These are phyloP conservation scores for Drosophila maculinotata DNA, from an alignment of 2,888 invertebrate species.

Conservation along the genomic window DNA sequence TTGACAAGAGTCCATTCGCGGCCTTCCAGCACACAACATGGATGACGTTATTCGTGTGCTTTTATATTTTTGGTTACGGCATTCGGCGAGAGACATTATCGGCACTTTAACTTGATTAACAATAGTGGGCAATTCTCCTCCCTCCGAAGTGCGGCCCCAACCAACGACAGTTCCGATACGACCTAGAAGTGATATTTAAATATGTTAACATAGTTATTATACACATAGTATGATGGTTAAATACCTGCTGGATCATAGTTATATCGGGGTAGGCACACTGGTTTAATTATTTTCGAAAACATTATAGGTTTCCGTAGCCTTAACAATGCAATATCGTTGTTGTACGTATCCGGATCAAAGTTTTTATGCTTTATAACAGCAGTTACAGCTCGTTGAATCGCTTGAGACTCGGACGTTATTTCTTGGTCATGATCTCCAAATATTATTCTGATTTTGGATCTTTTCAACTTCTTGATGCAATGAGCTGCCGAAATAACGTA, in stretches of 20 bases:
- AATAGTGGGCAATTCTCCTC: constrained; percentile 91
- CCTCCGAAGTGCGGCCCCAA: constrained; percentile 94
- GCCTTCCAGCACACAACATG: constrained; percentile 94
- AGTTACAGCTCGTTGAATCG: constrained; percentile 93
- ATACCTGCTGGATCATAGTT: constrained; percentile 87
- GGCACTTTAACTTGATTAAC: constrained; percentile 95
- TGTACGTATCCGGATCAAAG: constrained; percentile 94
- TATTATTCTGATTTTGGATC: constrained; percentile 92
- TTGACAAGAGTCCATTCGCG: constrained; percentile 93
- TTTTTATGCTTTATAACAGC: constrained; percentile 92
- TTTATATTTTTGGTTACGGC: constrained; percentile 93
- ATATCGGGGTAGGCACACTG: constrained; percentile 90
- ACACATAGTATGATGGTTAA: constrained; percentile 32
- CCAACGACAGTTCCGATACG: constrained; percentile 91
- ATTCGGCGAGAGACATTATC: constrained; percentile 91
- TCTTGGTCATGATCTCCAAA: constrained; percentile 94
- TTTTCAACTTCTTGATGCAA: constrained; percentile 91
- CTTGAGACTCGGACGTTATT: constrained; percentile 90
- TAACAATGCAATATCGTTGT: constrained; percentile 93
- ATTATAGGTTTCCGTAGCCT: constrained; percentile 91
- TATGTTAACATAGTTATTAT: not conserved
- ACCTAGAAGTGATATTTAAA: constrained; percentile 65
- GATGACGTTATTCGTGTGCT: constrained; percentile 92
- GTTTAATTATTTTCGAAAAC: constrained; percentile 88
- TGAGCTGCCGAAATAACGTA: constrained; percentile 95